Evolutionary conservation across 2,888 invertebrate genomes (phyloP).

Genomic region (Metacarcinus magister): DNA sequence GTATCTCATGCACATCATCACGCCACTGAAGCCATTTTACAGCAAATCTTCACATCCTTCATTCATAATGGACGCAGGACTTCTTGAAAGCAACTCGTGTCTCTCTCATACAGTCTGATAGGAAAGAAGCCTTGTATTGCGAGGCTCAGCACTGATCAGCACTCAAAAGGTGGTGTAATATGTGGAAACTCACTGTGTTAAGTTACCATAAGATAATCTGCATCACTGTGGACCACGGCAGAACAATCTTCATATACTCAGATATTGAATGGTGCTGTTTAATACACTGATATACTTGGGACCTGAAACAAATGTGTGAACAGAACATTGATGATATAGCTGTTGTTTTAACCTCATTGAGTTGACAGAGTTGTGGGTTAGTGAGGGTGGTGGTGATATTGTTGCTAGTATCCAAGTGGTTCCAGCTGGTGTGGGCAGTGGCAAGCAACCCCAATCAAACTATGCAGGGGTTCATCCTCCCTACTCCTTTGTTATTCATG

Average conservation of each 20-base stretch:
- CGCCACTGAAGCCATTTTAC: neutral
- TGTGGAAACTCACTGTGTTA: neutral
- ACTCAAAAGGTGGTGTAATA: neutral
- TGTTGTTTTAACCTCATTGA: neutral
- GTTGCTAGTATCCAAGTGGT: neutral
- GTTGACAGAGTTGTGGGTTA: neutral
- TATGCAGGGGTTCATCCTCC: neutral
- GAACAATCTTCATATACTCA: neutral
- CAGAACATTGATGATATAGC: neutral
- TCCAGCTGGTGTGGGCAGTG: neutral
- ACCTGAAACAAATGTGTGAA: neutral
- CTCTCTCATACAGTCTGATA: neutral
- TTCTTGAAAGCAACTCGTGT: neutral
- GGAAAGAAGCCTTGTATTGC: neutral
- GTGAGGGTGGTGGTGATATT: neutral
- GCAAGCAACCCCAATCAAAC: constrained; percentile 26
- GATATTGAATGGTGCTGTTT: constrained; percentile 16
- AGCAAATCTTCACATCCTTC: neutral
- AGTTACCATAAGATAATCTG: neutral
- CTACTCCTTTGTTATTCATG: neutral
- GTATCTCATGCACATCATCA: constrained; percentile 35
- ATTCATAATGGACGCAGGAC: neutral
- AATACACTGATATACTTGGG: neutral
- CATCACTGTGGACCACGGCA: neutral
- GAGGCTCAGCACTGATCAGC: constrained; percentile 13